Evolutionary conservation across 2,113 vertebrate species (phyloP).

Genomic region (Solea solea): DNA sequence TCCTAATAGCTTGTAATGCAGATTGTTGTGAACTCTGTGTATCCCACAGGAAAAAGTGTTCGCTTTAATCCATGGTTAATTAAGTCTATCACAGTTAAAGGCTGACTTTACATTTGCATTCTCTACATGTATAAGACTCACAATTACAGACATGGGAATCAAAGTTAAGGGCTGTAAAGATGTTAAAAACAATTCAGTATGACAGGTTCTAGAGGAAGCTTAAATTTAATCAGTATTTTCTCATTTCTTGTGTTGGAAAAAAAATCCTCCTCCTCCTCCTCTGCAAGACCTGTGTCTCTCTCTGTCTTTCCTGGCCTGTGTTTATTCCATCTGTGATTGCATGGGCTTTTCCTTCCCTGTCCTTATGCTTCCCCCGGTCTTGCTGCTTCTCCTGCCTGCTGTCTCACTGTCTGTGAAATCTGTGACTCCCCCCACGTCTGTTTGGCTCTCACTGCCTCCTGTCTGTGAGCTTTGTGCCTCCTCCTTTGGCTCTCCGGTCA

Average conservation of each 20-base stretch:
- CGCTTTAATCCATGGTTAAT: background rate
- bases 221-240: constrained; percentile 7
- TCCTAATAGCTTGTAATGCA: background rate
- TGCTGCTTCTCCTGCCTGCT: constrained; percentile 51
- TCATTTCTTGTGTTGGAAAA: constrained; percentile 5
- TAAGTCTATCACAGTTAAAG: constrained; percentile 1
- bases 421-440: constrained; percentile 37
- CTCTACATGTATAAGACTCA: background rate
- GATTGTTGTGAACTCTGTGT: background rate
- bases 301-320: constrained; percentile 53
- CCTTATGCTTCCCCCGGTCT: constrained; percentile 62
- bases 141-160: too few species aligned
- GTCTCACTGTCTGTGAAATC: constrained; percentile 57
- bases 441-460: constrained; percentile 41
- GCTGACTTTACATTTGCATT: constrained; percentile 1
- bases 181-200: background rate
- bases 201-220: background rate
- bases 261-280: constrained; percentile 23
- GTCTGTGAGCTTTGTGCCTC: constrained; percentile 40
- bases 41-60: background rate
- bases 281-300: constrained; percentile 36
- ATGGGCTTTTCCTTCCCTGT: constrained; percentile 49
- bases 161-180: background rate
- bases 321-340: constrained; percentile 59
- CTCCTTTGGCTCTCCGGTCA: constrained; percentile 48